Percentiles rank a stretch among this genome's conserved stretches.
Evolutionary conservation across 92 coral and sea anemone species (phyloP).

Genomic region (Porites cylindrica): DNA sequence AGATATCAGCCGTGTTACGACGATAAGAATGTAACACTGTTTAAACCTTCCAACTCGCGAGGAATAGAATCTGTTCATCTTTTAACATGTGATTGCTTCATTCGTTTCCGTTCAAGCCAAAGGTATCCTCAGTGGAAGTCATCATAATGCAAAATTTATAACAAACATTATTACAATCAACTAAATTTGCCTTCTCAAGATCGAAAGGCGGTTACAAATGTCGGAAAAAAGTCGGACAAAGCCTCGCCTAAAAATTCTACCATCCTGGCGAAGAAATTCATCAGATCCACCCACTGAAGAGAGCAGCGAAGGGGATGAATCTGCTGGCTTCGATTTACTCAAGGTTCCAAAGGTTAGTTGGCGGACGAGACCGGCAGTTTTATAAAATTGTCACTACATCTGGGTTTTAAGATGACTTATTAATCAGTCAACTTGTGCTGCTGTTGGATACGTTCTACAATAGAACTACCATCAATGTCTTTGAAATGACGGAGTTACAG

Average conservation of each 20-base stretch:
- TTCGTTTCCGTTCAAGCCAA: no score
- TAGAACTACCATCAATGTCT: no score
- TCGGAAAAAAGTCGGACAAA: slow-evolving; percentile 13
- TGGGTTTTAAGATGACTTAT: background rate
- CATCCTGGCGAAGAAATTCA: slow-evolving; percentile 29
- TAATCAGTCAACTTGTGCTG: no score
- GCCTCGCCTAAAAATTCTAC: slow-evolving; percentile 26
- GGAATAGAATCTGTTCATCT: background rate
- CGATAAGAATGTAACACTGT: background rate
- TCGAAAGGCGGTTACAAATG: slow-evolving; percentile 10
- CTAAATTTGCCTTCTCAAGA: background rate
- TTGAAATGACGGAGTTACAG: no score
- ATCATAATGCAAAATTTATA: background rate
- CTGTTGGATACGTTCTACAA: no score
- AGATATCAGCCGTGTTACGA: no score
- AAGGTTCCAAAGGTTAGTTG: slow-evolving; percentile 22
- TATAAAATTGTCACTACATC: background rate
- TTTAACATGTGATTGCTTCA: no score
- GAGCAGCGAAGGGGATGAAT: slow-evolving; percentile 12
- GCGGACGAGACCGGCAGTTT: no score
- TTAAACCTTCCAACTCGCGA: background rate
- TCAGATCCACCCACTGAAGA: slow-evolving; percentile 21
- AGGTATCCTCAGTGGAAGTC: background rate
- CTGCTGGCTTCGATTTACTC: background rate
- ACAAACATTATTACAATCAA: no score